A percentile compares a stretch with the other conserved stretches of the same genome.
Evolutionary conservation across 2,113 vertebrate species (phyloP).

Genomic region (Chamaetylas fuelleborni): DNA sequence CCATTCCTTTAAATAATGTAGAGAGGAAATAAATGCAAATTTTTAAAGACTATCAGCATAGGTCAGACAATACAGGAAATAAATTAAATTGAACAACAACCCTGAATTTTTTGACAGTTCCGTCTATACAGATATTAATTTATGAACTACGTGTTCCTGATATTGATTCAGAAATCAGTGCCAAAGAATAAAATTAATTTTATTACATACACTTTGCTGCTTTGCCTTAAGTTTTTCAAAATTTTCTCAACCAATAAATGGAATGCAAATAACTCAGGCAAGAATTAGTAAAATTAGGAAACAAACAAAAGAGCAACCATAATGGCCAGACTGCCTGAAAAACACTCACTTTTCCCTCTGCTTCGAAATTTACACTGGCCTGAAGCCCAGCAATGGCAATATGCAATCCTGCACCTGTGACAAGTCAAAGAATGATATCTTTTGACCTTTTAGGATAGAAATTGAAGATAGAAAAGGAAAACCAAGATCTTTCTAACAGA

Average conservation of each 20-base stretch:
- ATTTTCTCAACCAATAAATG: background rate
- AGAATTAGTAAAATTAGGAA: background rate
- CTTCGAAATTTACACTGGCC: slow-evolving; percentile 32
- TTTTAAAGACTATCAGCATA: background rate
- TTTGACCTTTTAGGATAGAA: background rate
- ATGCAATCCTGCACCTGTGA: background rate
- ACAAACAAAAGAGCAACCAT: background rate
- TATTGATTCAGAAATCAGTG: background rate
- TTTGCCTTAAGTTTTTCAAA: background rate
- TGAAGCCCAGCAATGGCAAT: slow-evolving; percentile 39
- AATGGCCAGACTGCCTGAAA: background rate
- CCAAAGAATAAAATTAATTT: background rate
- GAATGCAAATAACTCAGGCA: background rate
- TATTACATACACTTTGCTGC: background rate
- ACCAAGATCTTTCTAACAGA: background rate
- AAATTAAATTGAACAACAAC: background rate
- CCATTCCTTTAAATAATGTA: background rate
- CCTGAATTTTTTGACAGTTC: background rate
- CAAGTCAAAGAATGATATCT: background rate
- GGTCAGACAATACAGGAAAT: background rate
- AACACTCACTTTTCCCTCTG: background rate
- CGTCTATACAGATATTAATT: background rate
- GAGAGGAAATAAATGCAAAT: background rate
- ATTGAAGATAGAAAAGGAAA: background rate
- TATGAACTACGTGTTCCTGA: background rate